phyloP scores from a whole-genome alignment of 2,797 vertebrate genomes.

The Cryptoblepharus egeriae region DNA sequence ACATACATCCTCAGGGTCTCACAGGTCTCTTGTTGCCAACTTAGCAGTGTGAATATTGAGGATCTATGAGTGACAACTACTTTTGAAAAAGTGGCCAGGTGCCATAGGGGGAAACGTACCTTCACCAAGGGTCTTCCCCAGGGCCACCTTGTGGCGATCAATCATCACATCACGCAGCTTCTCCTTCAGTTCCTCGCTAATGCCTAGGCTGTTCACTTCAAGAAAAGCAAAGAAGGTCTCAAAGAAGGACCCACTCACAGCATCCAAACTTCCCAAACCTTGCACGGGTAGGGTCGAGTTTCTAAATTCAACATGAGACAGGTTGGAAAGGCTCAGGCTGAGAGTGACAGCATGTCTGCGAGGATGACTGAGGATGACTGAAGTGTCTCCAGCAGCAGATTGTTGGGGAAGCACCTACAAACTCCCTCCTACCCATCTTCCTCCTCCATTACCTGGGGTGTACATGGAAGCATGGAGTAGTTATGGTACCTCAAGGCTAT shows the following conservation, averaged over 20 bases:
- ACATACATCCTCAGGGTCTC: too few relatives aligned
- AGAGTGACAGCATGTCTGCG: neutral
- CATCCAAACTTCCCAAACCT: too few relatives aligned
- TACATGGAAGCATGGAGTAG: too few relatives aligned
- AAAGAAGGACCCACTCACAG: too few relatives aligned
- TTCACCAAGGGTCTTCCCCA: conserved; percentile 93
- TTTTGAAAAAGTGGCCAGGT: neutral
- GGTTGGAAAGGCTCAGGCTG: neutral
- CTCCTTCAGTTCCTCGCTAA: conserved; percentile 91
- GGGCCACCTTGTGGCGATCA: conserved; percentile 89
- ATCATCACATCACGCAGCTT: conserved; percentile 94
- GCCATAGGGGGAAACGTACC: conserved; percentile 72
- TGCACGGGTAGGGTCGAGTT: neutral
- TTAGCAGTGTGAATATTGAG: too few relatives aligned
- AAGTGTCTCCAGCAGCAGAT: too few relatives aligned
- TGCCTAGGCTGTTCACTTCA: conserved; percentile 90
- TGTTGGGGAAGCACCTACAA: neutral
- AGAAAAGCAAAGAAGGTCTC: neutral
- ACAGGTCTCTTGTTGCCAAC: too few relatives aligned
- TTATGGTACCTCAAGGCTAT: neutral
- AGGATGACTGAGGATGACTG: too few relatives aligned
- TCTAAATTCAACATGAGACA: neutral
- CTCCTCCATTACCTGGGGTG: too few relatives aligned
- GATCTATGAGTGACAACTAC: too few relatives aligned
- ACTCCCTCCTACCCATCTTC: too few relatives aligned